Conservation (phyloP, 2,888 invertebrate genomes). For the Strigamia crassipes region DNA sequence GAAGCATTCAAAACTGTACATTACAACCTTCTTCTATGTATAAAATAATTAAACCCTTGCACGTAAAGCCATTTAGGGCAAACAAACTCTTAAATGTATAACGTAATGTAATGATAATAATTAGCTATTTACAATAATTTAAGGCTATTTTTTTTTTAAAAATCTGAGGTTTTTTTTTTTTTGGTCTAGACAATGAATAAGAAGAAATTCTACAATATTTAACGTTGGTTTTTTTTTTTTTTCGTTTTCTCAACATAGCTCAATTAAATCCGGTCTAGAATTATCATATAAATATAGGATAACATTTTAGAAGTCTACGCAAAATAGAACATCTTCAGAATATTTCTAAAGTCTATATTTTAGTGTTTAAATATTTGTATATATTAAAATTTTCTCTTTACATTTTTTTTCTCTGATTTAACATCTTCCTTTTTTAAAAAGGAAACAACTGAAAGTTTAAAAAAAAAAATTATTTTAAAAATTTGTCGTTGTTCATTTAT, state of each 20-base stretch:
- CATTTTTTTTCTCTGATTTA: not conserved
- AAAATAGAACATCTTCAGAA: not conserved
- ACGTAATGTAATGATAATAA: not conserved
- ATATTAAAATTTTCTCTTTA: not conserved
- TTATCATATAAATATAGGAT: not conserved
- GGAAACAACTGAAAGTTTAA: not conserved
- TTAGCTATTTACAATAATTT: not conserved
- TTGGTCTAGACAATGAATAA: not conserved
- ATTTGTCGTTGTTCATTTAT: not conserved
- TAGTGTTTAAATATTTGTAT: not conserved
- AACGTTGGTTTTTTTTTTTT: not conserved
- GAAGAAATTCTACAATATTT: not conserved
- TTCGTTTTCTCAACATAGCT: not conserved
- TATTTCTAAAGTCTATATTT: not conserved
- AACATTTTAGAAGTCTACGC: not conserved
- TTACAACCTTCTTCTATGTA: not conserved
- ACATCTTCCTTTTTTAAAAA: not conserved
- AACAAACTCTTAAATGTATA: not conserved
- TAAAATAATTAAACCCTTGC: not conserved
- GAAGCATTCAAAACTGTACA: conserved; percentile 17
- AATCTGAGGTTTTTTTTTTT: not conserved
- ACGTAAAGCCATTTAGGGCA: not conserved
- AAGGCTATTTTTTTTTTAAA: not conserved
- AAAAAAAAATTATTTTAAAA: not conserved
- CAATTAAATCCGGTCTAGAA: not conserved